Percentiles rank a stretch among this genome's conserved stretches.
phyloP scores from a whole-genome alignment of 2,888 invertebrate genomes.

The Alviniconcha strummeri region DNA sequence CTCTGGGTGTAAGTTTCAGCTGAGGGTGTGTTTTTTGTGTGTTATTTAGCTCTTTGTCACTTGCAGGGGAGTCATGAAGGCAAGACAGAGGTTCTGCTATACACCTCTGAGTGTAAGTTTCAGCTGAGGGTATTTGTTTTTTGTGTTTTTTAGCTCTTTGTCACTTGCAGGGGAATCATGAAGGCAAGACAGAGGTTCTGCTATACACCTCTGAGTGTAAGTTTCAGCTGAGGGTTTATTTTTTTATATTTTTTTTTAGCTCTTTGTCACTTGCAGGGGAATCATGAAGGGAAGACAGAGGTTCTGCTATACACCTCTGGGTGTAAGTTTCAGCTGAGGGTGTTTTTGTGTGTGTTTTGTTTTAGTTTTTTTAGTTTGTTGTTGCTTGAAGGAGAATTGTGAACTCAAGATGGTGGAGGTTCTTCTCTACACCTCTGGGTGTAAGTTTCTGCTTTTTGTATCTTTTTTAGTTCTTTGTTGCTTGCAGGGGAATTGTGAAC shows the following conservation, averaged over 20 bases:
- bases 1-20: constrained; percentile 57
- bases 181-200: background rate
- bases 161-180: too few species aligned
- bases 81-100: constrained; percentile 66
- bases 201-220: too few species aligned
- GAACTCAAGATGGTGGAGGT: constrained; percentile 64
- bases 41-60: too few species aligned
- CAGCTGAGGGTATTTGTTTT: background rate
- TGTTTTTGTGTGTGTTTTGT: constrained; percentile 3
- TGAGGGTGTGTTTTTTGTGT: too few species aligned
- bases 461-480: background rate
- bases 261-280: too few species aligned
- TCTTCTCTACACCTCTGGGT: constrained; percentile 66
- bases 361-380: too few species aligned
- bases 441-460: constrained; percentile 44
- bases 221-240: too few species aligned
- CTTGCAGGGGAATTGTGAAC: background rate
- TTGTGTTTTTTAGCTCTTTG: too few species aligned
- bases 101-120: constrained; percentile 42
- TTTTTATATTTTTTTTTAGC: too few species aligned
- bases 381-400: background rate
- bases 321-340: constrained; percentile 46
- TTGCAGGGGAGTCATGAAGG: too few species aligned
- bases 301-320: constrained; percentile 67
- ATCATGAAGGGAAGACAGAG: constrained; percentile 60